These are phyloP conservation scores for Calameuta idolon DNA, from an alignment of 2,888 invertebrate species.

Conservation along the genomic window DNA sequence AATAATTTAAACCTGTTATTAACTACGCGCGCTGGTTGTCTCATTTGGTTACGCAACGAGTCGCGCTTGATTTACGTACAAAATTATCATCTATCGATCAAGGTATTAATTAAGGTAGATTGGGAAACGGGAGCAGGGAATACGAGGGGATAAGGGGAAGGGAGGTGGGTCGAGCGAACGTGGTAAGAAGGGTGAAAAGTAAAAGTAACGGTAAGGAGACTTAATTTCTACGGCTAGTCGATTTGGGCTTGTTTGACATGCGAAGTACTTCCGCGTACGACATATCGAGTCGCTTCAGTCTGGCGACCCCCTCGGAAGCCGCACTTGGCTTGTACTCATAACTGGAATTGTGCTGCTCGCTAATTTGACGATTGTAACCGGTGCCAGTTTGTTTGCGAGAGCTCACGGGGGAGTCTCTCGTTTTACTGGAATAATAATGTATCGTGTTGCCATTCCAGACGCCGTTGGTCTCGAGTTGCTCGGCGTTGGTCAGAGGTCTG, in stretches of 20 bases:
- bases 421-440: slow-evolving; percentile 72
- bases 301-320: slow-evolving; percentile 86
- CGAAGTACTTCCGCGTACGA: slow-evolving; percentile 88
- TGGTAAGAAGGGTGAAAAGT: neutral
- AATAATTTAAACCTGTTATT: neutral
- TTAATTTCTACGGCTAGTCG: slow-evolving; percentile 39
- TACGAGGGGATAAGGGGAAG: neutral
- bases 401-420: slow-evolving; percentile 61
- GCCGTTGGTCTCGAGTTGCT: slow-evolving; percentile 54
- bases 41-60: neutral
- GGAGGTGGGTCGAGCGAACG: neutral
- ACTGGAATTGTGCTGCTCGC: slow-evolving; percentile 50
- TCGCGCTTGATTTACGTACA: neutral
- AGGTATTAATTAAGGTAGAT: neutral
- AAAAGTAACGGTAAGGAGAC: neutral
- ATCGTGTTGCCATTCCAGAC: slow-evolving; percentile 81
- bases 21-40: neutral
- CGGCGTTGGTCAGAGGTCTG: slow-evolving; percentile 68
- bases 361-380: slow-evolving; percentile 41
- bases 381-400: slow-evolving; percentile 29
- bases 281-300: slow-evolving; percentile 82
- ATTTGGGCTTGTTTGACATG: slow-evolving; percentile 73
- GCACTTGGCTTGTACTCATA: slow-evolving; percentile 75
- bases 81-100: neutral
- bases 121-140: neutral